Conservation (phyloP, 2,888 invertebrate species). For the Apamea epomidion region DNA sequence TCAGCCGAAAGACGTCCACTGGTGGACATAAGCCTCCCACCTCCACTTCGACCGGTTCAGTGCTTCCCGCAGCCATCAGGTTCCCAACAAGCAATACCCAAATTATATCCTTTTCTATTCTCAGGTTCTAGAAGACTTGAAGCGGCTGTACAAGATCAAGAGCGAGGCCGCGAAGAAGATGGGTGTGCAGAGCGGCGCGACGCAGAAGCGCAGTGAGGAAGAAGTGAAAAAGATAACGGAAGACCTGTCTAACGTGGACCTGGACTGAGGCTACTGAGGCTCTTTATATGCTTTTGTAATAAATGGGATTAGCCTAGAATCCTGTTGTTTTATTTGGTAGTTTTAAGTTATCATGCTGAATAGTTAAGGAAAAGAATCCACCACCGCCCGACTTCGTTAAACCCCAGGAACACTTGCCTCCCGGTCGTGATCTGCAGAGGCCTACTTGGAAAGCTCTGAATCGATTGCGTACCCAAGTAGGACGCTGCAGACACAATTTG, state of each 20-base stretch:
- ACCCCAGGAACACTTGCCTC: no score
- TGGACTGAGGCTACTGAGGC: conserved; percentile 83
- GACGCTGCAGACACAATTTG: no score
- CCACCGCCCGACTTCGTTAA: no score
- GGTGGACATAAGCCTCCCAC: no score
- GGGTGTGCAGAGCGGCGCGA: conserved; percentile 45
- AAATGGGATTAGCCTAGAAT: conserved; percentile 53
- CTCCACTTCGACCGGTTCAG: no score
- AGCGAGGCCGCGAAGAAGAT: conserved; percentile 78
- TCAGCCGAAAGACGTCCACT: no score
- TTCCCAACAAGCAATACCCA: no score
- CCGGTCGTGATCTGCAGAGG: no score
- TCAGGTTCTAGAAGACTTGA: conserved; percentile 73
- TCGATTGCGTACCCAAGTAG: no score
- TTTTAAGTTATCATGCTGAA: not conserved
- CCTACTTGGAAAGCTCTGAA: no score
- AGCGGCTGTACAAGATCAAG: conserved; percentile 81
- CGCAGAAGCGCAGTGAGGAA: conserved; percentile 69
- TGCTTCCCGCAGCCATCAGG: no score
- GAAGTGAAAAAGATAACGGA: conserved; percentile 89
- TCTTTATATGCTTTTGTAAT: conserved; percentile 56
- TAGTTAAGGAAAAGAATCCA: not conserved
- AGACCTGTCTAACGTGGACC: conserved; percentile 90
- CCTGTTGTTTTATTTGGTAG: conserved; percentile 29
- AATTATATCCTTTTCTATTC: not conserved